Evolutionary conservation across 2,888 invertebrate species (phyloP).

Genomic region (Hemicrepidius hirtus): DNA sequence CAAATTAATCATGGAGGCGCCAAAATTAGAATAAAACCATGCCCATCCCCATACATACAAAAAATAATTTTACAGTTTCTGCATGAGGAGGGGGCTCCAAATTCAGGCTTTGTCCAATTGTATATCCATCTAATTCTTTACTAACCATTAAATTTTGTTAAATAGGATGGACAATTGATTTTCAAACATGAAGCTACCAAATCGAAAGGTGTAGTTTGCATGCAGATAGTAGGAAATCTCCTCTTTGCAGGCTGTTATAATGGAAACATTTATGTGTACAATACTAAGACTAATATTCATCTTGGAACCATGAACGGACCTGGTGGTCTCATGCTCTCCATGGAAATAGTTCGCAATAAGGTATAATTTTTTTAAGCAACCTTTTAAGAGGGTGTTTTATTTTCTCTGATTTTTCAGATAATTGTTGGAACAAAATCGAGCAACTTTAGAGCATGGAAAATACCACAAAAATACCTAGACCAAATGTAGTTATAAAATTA

Average conservation of each 20-base stretch:
- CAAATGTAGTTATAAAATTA: conserved; percentile 28
- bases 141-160: not conserved
- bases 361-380: conserved; percentile 69
- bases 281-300: conserved; percentile 73
- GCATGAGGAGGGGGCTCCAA: too few species aligned
- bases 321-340: conserved; percentile 82
- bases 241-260: conserved; percentile 86
- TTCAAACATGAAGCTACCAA: conserved; percentile 61
- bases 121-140: too few species aligned
- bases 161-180: conserved; percentile 79
- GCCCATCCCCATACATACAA: too few species aligned
- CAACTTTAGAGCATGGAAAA: conserved; percentile 58
- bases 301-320: conserved; percentile 81
- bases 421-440: conserved; percentile 61
- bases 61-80: too few species aligned
- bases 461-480: conserved; percentile 55
- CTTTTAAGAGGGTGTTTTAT: too few species aligned
- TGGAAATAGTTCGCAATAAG: conserved; percentile 80
- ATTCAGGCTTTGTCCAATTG: too few species aligned
- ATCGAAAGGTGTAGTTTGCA: conserved; percentile 81
- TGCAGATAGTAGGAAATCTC: conserved; percentile 78
- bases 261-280: conserved; percentile 84
- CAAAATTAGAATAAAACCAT: too few species aligned
- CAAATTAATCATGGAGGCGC: too few species aligned
- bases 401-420: conserved; percentile 55